Conservation (phyloP, 2,888 invertebrate species). For the Tinea semifulvella region DNA sequence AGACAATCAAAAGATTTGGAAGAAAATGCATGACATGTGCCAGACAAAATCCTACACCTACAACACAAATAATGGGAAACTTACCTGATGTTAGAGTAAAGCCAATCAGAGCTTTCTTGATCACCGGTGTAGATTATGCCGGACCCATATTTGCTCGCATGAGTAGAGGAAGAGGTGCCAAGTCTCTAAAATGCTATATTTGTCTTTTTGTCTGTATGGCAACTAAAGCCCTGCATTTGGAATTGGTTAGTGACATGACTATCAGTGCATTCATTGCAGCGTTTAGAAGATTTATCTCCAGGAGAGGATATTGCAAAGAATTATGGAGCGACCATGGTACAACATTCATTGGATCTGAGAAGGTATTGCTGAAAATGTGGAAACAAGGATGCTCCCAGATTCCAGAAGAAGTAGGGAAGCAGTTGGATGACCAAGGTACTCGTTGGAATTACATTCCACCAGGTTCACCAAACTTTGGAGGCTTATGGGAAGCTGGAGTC, state of each 20-base stretch:
- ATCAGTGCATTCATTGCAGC: constrained; percentile 24
- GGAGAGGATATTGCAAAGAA: constrained; percentile 18
- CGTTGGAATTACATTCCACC: constrained; percentile 24
- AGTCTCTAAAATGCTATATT: constrained; percentile 14
- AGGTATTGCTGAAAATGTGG: too few relatives aligned
- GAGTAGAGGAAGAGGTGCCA: constrained; percentile 15
- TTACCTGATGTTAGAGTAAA: constrained; percentile 13
- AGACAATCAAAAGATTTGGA: too few relatives aligned
- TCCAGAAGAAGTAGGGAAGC: constrained; percentile 13
- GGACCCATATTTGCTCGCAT: constrained; percentile 15
- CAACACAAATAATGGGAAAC: constrained; percentile 12
- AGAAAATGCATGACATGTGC: constrained; percentile 11
- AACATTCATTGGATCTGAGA: constrained; percentile 22
- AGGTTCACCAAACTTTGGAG: constrained; percentile 21
- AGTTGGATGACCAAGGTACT: constrained; percentile 17
- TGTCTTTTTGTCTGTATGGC: constrained; percentile 22
- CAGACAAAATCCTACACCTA: background rate
- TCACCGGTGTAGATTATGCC: constrained; percentile 15
- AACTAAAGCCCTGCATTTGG: constrained; percentile 25
- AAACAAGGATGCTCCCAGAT: too few relatives aligned
- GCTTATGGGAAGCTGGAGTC: constrained; percentile 23
- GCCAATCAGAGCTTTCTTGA: constrained; percentile 10
- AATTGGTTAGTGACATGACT: constrained; percentile 25
- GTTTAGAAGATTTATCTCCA: constrained; percentile 21
- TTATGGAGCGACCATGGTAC: constrained; percentile 22